Base-by-base conservation (phyloP, 2,113 vertebrate genomes). In the Prinia subflava region DNA sequence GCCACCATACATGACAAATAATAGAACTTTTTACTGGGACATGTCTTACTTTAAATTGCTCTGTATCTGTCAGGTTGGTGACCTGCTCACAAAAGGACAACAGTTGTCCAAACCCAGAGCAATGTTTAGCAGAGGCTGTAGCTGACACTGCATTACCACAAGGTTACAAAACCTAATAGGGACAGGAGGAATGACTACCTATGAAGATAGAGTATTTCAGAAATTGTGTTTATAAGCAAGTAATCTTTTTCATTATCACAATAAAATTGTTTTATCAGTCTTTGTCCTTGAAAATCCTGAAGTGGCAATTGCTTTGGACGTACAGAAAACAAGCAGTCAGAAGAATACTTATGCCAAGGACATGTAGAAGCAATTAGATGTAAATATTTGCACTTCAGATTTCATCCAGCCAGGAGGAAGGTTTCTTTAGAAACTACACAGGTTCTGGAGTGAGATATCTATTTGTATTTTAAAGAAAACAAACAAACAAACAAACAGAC, bases 341-440 rank as follows among this genome's bases (percentile, higher is more conserved):
- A 75, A 91, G 52, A 49, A 95, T 87, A 13, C 22, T 62, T 82
- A 63, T 25, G 65, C 83, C 89, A 94, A 95, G 77, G 87, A 90
- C 44, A 88, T 52, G 76, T 71, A 16, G 70, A 94, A 89, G 56
- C 91, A 84, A 92, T 79, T 53, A 79, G 37, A 93, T 95, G 89
- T 65, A 92, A 94, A 95, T 91, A 84, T 87, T 94, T 94, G 65
- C 83, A 82, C 53, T 94, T 92, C 41, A 76, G 46, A 82, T 94
- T 86, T 95, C 69, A 75, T 87, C 95, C 74, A 84, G 49, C 49
- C n/a, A 84, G 53, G 60, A 71, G 16, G 18, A 95, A 68, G 24
- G 15, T 84, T 94, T 81, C 73, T 75, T 27, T 42, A 89, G 77
- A 75, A 92, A 41, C 42, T 46, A 30, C 22, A 11, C 22, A 35